These are phyloP conservation scores for Drosophila infuscata DNA, from an alignment of 2,888 invertebrate genomes.

Conservation along the genomic window DNA sequence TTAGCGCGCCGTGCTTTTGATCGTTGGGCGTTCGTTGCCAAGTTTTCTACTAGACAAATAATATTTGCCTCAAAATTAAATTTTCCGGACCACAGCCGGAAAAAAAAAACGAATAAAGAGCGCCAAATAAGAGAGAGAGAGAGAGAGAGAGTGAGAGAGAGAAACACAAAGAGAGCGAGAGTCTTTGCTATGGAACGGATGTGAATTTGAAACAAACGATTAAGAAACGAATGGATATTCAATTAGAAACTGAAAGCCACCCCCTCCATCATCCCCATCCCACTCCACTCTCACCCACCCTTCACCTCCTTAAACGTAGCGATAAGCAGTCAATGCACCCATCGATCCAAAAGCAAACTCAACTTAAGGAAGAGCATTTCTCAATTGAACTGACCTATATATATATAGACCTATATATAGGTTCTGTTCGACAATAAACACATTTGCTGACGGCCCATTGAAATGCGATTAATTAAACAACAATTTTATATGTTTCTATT, in stretches of 20 bases:
- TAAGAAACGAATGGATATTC: conserved; percentile 25
- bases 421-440: conserved; percentile 45
- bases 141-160: conserved; percentile 1
- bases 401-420: conserved; percentile 54
- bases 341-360: conserved; percentile 44
- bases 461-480: conserved; percentile 44
- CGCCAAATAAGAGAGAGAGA: conserved; percentile 15
- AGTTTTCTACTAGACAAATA: conserved; percentile 76
- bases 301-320: background rate
- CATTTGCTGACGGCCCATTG: conserved; percentile 34
- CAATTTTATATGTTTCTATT: conserved; percentile 37
- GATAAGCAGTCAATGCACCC: conserved; percentile 71
- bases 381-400: conserved; percentile 40
- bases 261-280: background rate
- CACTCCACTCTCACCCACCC: background rate
- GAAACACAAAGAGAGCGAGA: conserved; percentile 5
- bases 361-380: conserved; percentile 19
- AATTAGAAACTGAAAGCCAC: conserved; percentile 4
- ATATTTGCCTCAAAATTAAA: conserved; percentile 54
- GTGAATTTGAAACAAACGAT: conserved; percentile 51
- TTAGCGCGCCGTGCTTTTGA: conserved; percentile 55
- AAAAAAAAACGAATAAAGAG: conserved; percentile 39
- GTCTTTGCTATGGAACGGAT: conserved; percentile 43
- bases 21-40: conserved; percentile 71
- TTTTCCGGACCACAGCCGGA: conserved; percentile 73